phyloP scores from a whole-genome alignment of 2,797 vertebrate species.

The Neosilurus hyrtlii region DNA sequence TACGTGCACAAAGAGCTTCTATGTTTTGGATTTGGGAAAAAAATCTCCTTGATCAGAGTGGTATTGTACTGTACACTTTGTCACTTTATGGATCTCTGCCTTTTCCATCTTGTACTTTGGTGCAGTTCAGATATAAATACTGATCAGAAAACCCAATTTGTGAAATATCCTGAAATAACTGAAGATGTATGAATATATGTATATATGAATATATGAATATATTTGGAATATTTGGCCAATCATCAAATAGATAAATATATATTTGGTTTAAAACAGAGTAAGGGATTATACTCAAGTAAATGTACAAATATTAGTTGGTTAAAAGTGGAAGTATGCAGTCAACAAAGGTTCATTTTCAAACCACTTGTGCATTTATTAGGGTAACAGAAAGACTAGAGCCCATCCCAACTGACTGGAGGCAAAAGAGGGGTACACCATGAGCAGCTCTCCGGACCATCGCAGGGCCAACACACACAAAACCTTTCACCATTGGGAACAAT shows the following conservation, averaged over 20 bases:
- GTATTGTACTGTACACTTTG: constrained; percentile 13
- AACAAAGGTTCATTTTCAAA: too few relatives aligned
- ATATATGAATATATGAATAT: too few relatives aligned
- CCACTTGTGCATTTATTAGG: too few relatives aligned
- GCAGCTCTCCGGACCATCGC: too few relatives aligned
- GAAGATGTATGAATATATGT: not conserved
- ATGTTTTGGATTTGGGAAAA: constrained; percentile 50
- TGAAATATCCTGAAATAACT: not conserved
- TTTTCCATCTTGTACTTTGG: not conserved
- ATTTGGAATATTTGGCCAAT: not conserved
- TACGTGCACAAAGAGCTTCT: constrained; percentile 59
- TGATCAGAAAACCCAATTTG: not conserved
- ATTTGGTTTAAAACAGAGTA: not conserved
- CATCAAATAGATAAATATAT: not conserved
- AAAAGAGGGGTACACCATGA: too few relatives aligned
- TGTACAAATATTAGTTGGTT: not conserved
- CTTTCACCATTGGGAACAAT: too few relatives aligned
- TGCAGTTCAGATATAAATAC: not conserved
- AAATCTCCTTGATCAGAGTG: constrained; percentile 18
- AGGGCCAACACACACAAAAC: too few relatives aligned
- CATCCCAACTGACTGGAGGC: too few relatives aligned
- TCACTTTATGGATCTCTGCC: constrained; percentile 5
- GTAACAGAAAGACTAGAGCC: too few relatives aligned
- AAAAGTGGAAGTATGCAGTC: not conserved
- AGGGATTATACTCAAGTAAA: not conserved